These are phyloP conservation scores for Cryptomyrus ogoouensis DNA, from an alignment of 2,113 vertebrate genomes.

Conservation along the genomic window DNA sequence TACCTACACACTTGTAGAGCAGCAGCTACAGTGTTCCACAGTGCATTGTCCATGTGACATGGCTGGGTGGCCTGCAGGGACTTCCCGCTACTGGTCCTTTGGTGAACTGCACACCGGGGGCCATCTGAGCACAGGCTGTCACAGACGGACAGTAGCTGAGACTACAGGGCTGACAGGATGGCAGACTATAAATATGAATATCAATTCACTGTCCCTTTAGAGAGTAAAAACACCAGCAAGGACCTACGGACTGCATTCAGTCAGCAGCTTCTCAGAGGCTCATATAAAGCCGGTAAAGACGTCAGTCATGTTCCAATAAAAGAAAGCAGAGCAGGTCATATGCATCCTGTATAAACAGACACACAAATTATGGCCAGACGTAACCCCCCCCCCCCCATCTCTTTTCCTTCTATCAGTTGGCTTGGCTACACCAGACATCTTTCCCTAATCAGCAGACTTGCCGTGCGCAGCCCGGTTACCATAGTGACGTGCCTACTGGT, in stretches of 20 bases:
- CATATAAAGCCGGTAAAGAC: constrained; percentile 24
- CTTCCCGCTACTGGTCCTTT: neutral
- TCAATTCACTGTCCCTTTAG: neutral
- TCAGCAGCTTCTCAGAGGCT: neutral
- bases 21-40: neutral
- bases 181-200: neutral
- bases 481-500: constrained; percentile 95
- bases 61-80: neutral
- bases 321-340: constrained; percentile 21
- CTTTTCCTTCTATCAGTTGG: constrained; percentile 53
- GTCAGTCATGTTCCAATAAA: constrained; percentile 25
- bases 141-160: constrained; percentile 2
- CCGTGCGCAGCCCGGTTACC: constrained; percentile 92
- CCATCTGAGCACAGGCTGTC: neutral
- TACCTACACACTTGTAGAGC: neutral
- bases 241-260: neutral
- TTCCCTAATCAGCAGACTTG: constrained; percentile 77
- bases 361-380: constrained; percentile 46
- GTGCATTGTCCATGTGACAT: neutral
- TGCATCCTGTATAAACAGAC: constrained; percentile 30
- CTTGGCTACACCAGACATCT: constrained; percentile 70
- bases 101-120: neutral
- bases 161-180: neutral
- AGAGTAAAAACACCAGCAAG: neutral
- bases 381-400: constrained; percentile 28